These are phyloP conservation scores for Engraulis encrasicolus DNA, from an alignment of 2,113 vertebrate genomes.

Conservation along the genomic window DNA sequence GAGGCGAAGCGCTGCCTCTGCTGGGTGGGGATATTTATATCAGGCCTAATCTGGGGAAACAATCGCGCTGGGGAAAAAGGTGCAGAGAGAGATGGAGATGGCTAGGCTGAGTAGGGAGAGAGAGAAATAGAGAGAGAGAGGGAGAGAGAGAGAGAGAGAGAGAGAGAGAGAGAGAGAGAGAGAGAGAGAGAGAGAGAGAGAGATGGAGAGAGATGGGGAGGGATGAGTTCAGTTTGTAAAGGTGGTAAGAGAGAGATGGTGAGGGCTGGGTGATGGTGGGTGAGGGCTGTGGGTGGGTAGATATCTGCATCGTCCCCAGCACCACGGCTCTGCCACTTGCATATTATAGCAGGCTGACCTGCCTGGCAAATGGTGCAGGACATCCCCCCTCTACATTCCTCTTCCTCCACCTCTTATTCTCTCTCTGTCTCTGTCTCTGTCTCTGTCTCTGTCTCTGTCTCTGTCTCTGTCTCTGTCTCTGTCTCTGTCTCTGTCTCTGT, in stretches of 20 bases:
- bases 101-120: not conserved
- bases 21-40: not conserved
- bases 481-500: not conserved
- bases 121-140: not conserved
- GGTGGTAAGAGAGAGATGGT: too few relatives aligned
- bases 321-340: not conserved
- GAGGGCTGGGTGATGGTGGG: not conserved
- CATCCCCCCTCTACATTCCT: not conserved
- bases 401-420: not conserved
- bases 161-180: not conserved
- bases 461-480: not conserved
- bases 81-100: conserved; percentile 2
- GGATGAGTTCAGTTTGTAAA: not conserved
- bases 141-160: not conserved
- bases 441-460: conserved; percentile 21
- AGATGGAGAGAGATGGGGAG: not conserved
- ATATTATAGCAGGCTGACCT: conserved; percentile 40
- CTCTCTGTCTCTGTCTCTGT: not conserved
- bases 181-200: not conserved
- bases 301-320: conserved; percentile 1
- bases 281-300: too few relatives aligned
- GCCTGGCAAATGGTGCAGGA: conserved; percentile 23
- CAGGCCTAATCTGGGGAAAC: conserved; percentile 20
- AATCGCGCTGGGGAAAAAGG: not conserved
- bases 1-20: conserved; percentile 12